These are phyloP conservation scores for Hypotaenidia philippensis DNA, from an alignment of 2,797 vertebrate species.

Conservation along the genomic window DNA sequence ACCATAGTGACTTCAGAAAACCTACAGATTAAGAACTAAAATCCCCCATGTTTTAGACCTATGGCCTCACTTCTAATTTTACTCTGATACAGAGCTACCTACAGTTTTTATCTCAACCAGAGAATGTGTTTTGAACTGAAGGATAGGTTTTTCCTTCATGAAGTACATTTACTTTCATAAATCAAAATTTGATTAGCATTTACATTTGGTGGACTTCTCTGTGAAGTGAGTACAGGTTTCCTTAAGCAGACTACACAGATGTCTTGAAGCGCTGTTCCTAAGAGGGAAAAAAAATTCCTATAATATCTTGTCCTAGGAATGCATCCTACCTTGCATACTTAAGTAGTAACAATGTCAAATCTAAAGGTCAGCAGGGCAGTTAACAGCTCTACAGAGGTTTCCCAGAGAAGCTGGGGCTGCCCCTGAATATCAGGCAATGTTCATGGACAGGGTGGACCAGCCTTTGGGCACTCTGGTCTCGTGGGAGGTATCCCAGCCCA, in stretches of 20 bases:
- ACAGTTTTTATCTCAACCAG: background rate
- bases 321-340: background rate
- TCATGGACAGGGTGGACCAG: no score
- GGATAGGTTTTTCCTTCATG: background rate
- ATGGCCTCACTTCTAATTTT: background rate
- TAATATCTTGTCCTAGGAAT: background rate
- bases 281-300: background rate
- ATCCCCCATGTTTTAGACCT: fast-evolving
- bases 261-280: constrained; percentile 89
- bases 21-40: background rate
- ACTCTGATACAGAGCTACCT: background rate
- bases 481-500: no score
- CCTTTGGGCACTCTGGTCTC: no score
- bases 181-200: constrained; percentile 70
- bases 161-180: background rate
- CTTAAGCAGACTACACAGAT: constrained; percentile 91
- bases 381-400: background rate
- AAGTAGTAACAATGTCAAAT: background rate
- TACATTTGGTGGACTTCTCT: constrained; percentile 92
- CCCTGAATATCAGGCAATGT: no score
- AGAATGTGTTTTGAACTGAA: background rate
- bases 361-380: background rate
- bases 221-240: constrained; percentile 88
- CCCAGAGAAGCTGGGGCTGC: no score
- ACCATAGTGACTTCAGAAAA: background rate